Evolutionary conservation across 1,140 invertebrate genomes (phyloP).

Genomic region (Drosophila auraria): DNA sequence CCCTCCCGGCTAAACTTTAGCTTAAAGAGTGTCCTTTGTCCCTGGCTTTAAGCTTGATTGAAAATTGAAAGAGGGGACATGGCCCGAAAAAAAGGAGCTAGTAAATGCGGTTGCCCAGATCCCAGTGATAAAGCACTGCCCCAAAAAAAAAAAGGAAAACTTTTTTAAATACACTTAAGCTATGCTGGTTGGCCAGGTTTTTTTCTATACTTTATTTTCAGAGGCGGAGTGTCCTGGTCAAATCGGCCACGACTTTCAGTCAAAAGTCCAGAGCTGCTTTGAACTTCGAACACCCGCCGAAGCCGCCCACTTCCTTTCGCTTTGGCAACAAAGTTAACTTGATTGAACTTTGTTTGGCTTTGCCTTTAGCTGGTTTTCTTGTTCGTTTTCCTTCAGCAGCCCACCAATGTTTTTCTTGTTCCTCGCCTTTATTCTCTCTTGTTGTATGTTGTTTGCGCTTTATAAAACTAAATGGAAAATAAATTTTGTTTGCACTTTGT

Average conservation of each 20-base stretch:
- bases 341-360: constrained; percentile 84
- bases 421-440: constrained; percentile 36
- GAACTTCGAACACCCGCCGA: constrained; percentile 51
- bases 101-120: constrained; percentile 54
- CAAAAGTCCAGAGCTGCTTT: constrained; percentile 73
- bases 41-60: constrained; percentile 66
- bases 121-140: constrained; percentile 59
- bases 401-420: constrained; percentile 42
- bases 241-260: constrained; percentile 75
- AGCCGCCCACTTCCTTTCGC: constrained; percentile 41
- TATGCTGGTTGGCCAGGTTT: constrained; percentile 24
- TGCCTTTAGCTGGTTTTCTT: constrained; percentile 78
- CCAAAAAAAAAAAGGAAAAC: constrained; percentile 15
- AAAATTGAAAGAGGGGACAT: constrained; percentile 30
- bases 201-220: too few relatives aligned
- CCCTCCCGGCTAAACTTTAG: constrained; percentile 17
- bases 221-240: constrained; percentile 49
- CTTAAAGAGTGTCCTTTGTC: constrained; percentile 52
- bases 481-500: constrained; percentile 81
- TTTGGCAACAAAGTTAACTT: constrained; percentile 83
- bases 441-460: constrained; percentile 69
- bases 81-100: neutral
- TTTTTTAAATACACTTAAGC: constrained; percentile 67
- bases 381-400: constrained; percentile 14
- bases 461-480: constrained; percentile 83